phyloP scores from a whole-genome alignment of 1,140 invertebrate genomes.

The Scylla paramamosain region DNA sequence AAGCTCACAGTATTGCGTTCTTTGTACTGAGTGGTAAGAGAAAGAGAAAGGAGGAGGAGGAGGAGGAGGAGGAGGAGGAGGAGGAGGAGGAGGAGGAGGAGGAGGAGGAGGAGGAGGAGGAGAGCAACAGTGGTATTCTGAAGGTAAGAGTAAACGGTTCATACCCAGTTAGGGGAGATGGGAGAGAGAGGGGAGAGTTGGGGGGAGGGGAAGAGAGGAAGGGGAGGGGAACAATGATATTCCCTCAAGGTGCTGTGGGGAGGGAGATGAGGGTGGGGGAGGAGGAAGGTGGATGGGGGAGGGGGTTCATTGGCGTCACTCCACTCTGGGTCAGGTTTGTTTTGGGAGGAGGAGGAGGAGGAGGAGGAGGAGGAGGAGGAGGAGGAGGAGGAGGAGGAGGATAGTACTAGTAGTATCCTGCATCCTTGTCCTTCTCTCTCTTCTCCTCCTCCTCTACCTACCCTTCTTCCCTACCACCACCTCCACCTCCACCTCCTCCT shows the following conservation, averaged over 20 bases:
- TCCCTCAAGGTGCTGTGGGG: not conserved
- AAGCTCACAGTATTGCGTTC: too few relatives aligned
- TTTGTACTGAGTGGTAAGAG: not conserved
- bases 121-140: not conserved
- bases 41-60: not conserved
- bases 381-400: not conserved
- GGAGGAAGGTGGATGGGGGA: not conserved
- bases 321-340: too few relatives aligned
- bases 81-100: not conserved
- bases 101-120: not conserved
- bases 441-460: not conserved
- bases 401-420: not conserved
- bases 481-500: slow-evolving; percentile 9
- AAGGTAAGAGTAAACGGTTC: not conserved
- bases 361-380: not conserved
- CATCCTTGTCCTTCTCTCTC: not conserved
- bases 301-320: too few relatives aligned
- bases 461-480: not conserved
- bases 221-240: not conserved
- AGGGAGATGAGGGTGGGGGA: not conserved
- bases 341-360: not conserved
- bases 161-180: not conserved
- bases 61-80: not conserved
- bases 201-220: not conserved
- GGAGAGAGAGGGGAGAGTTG: not conserved